These are phyloP conservation scores for Volucella inanis DNA, from an alignment of 2,888 invertebrate genomes.

Conservation along the genomic window DNA sequence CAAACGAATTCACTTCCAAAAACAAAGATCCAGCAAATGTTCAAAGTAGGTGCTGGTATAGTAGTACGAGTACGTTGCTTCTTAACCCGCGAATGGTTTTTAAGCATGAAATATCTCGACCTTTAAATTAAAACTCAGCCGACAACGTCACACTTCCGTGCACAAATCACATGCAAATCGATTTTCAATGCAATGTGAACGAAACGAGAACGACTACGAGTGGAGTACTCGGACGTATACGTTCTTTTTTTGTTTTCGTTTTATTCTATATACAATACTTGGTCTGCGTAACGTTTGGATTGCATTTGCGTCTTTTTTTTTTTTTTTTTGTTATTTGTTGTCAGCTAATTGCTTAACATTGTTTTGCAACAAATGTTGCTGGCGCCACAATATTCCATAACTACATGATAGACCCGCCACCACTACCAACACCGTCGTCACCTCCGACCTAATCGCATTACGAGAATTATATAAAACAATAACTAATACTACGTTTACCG, in stretches of 20 bases:
- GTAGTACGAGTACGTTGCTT: no score
- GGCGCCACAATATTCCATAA: slow-evolving; percentile 57
- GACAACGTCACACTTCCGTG: slow-evolving; percentile 16
- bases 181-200: slow-evolving; percentile 20
- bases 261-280: background rate
- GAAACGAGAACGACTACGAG: background rate
- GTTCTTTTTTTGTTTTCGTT: background rate
- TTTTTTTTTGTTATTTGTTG: background rate
- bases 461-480: slow-evolving; percentile 50
- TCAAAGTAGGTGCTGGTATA: no score
- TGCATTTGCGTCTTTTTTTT: no score
- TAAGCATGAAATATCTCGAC: background rate
- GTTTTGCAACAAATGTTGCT: slow-evolving; percentile 57
- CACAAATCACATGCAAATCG: slow-evolving; percentile 50
- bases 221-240: slow-evolving; percentile 33
- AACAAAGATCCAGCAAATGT: no score
- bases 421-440: background rate
- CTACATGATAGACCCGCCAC: slow-evolving; percentile 29
- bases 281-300: no score
- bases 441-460: slow-evolving; percentile 49
- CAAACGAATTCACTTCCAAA: no score
- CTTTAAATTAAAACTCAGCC: slow-evolving; percentile 5
- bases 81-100: no score
- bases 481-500: slow-evolving; percentile 21
- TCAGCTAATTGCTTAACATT: slow-evolving; percentile 53